Evolutionary conservation across 2,888 invertebrate species (phyloP).

Genomic region (Oxyteleia sp.): DNA sequence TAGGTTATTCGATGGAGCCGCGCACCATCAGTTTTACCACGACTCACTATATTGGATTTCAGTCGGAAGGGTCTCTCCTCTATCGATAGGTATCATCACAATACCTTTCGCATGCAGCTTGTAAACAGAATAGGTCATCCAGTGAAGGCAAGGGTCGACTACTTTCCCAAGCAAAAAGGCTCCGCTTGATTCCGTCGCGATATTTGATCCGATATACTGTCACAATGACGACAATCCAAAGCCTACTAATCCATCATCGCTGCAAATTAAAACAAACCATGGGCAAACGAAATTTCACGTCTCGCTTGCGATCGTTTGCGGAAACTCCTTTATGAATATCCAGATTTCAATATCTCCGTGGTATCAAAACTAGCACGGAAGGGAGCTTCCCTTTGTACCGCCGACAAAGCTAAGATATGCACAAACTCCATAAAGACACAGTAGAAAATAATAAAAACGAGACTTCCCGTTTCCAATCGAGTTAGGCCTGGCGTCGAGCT

Average conservation of each 20-base stretch:
- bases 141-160: conserved; percentile 28
- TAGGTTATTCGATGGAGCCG: conserved; percentile 46
- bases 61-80: conserved; percentile 80
- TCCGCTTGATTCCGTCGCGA: conserved; percentile 22
- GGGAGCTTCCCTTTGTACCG: conserved; percentile 64
- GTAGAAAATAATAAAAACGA: conserved; percentile 59
- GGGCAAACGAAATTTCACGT: too few relatives aligned
- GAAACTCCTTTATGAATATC: conserved; percentile 45
- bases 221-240: conserved; percentile 13
- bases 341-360: conserved; percentile 61
- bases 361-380: conserved; percentile 54
- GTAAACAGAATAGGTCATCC: conserved; percentile 34
- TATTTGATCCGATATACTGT: conserved; percentile 44
- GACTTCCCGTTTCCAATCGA: conserved; percentile 53
- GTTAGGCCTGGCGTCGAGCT: conserved; percentile 56
- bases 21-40: conserved; percentile 77
- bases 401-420: conserved; percentile 75
- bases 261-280: conserved; percentile 4
- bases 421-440: conserved; percentile 70
- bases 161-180: conserved; percentile 27
- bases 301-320: conserved; percentile 14
- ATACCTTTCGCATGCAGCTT: conserved; percentile 78
- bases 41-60: conserved; percentile 83
- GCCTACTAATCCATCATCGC: too few relatives aligned
- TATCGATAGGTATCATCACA: conserved; percentile 84